Evolutionary conservation across 2,113 vertebrate species (phyloP).

Genomic region (Apeltes quadracus): DNA sequence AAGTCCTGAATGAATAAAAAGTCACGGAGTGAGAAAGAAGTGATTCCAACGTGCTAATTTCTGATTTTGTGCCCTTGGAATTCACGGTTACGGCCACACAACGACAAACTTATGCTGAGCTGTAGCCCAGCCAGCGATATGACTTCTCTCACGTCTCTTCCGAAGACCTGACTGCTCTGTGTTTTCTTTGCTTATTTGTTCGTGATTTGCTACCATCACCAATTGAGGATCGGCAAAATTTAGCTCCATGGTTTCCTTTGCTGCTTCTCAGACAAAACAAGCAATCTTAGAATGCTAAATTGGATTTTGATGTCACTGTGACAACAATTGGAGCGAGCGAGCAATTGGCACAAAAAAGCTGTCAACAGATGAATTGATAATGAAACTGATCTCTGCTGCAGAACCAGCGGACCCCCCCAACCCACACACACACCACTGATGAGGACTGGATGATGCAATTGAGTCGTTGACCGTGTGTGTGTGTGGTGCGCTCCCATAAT

Average conservation of each 20-base stretch:
- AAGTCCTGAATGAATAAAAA: not conserved
- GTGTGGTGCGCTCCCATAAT: too few relatives aligned
- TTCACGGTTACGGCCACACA: not conserved
- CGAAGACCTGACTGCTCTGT: not conserved
- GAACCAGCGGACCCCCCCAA: too few relatives aligned
- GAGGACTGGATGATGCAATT: not conserved
- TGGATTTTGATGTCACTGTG: not conserved
- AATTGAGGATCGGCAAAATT: not conserved
- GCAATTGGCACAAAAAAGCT: not conserved
- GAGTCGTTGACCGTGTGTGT: not conserved
- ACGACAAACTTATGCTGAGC: not conserved
- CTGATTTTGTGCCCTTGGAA: not conserved
- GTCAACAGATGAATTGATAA: not conserved
- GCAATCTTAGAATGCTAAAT: not conserved
- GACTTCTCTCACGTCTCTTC: too few relatives aligned
- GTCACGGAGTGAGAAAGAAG: not conserved
- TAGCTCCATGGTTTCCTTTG: too few relatives aligned
- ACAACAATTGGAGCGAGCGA: not conserved
- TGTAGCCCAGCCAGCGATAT: not conserved
- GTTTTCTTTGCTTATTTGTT: too few relatives aligned
- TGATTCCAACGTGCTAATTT: not conserved
- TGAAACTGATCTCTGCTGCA: not conserved
- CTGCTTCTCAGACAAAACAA: not conserved
- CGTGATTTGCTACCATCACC: not conserved
- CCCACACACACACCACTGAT: not conserved